phyloP scores from a whole-genome alignment of 2,113 vertebrate genomes.

The Arizona elegans region DNA sequence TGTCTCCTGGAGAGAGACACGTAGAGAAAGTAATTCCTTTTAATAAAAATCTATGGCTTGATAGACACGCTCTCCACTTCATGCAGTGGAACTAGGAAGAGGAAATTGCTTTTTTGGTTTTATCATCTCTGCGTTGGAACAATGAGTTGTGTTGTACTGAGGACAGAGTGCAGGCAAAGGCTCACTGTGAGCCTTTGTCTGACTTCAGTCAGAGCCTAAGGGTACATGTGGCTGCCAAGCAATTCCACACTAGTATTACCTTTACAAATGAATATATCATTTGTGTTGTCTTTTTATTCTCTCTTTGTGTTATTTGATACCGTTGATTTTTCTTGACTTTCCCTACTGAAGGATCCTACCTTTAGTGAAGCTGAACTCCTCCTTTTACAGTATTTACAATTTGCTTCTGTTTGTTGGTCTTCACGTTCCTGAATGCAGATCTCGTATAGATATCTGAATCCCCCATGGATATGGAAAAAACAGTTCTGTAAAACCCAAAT shows the following conservation, averaged over 20 bases:
- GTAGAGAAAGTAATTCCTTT: slow-evolving; percentile 22
- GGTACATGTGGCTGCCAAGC: slow-evolving; percentile 18
- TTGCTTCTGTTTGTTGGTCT: neutral
- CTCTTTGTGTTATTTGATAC: neutral
- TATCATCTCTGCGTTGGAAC: slow-evolving; percentile 24
- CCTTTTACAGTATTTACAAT: neutral
- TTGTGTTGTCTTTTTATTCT: neutral
- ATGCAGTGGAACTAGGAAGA: neutral
- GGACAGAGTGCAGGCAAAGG: neutral
- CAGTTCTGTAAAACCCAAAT: neutral
- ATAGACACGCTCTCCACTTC: slow-evolving; percentile 4
- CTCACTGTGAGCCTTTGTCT: slow-evolving; percentile 34
- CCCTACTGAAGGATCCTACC: slow-evolving; percentile 10
- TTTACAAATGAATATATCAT: slow-evolving; percentile 17
- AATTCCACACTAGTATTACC: slow-evolving; percentile 23
- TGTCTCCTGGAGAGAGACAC: neutral
- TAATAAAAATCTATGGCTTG: slow-evolving; percentile 13
- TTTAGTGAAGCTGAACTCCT: slow-evolving; percentile 11
- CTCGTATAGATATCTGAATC: neutral
- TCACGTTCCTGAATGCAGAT: neutral
- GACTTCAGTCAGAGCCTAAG: slow-evolving; percentile 19
- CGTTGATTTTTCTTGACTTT: neutral
- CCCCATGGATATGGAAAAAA: neutral
- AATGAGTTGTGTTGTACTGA: slow-evolving; percentile 27
- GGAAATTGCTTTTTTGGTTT: slow-evolving; percentile 28